phyloP scores from a whole-genome alignment of 2,113 vertebrate species.

The Poicephalus meyeri region DNA sequence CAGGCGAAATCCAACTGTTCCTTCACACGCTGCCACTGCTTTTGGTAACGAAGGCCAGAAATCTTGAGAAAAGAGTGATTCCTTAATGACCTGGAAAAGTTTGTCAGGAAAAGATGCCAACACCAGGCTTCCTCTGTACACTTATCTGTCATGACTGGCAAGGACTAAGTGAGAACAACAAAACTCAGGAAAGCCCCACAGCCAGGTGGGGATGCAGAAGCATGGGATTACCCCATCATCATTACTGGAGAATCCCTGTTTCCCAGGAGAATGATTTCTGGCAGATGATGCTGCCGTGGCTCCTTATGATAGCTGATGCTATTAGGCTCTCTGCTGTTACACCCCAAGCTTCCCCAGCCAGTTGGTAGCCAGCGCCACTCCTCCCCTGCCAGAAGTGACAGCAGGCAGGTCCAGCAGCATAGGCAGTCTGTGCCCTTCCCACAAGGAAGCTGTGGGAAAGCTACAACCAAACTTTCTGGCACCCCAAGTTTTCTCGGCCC shows the following conservation, averaged over 20 bases:
- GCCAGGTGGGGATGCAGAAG: neutral
- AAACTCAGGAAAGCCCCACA: neutral
- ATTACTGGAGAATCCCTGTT: neutral
- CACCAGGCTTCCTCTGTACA: neutral
- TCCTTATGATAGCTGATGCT: neutral
- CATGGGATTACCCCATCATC: neutral
- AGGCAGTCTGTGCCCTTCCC: neutral
- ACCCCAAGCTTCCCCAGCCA: neutral
- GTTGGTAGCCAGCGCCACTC: neutral
- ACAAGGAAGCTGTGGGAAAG: neutral
- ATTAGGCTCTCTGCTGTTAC: neutral
- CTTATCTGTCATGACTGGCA: neutral
- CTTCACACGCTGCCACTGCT: neutral
- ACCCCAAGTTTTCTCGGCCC: neutral
- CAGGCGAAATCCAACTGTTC: neutral
- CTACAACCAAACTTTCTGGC: neutral
- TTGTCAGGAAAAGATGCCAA: neutral
- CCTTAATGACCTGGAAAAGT: neutral
- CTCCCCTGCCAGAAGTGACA: neutral
- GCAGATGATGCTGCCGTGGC: accelerated
- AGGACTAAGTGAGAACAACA: neutral
- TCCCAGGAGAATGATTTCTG: neutral
- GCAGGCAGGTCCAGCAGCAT: accelerated
- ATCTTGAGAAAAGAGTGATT: neutral
- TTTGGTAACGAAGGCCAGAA: neutral